These are phyloP conservation scores for Campaea margaritaria DNA, from an alignment of 2,888 invertebrate species.

Conservation along the genomic window DNA sequence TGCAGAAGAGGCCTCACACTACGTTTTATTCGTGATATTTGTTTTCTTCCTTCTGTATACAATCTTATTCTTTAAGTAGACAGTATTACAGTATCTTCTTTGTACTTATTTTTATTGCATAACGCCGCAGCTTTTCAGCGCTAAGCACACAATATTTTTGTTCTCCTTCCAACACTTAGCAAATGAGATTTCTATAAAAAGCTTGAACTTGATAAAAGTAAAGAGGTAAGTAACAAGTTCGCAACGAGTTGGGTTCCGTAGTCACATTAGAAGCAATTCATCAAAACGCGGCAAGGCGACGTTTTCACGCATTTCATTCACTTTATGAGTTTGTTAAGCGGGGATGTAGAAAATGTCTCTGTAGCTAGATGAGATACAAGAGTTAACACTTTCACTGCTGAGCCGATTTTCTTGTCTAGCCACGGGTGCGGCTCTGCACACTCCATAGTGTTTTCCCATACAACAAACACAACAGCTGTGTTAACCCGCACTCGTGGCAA, in stretches of 20 bases:
- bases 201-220: constrained; percentile 32
- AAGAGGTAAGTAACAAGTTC: constrained; percentile 38
- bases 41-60: too few relatives aligned
- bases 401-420: too few relatives aligned
- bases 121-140: neutral
- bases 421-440: too few relatives aligned
- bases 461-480: too few relatives aligned
- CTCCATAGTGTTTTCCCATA: too few relatives aligned
- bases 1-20: too few relatives aligned
- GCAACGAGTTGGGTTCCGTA: constrained; percentile 46
- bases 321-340: constrained; percentile 41
- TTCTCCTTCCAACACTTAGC: constrained; percentile 20
- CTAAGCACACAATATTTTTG: constrained; percentile 2
- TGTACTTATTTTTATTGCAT: too few relatives aligned
- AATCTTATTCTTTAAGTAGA: too few relatives aligned
- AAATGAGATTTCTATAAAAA: constrained; percentile 28
- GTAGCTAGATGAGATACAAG: constrained; percentile 1
- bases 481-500: too few relatives aligned
- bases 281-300: constrained; percentile 63
- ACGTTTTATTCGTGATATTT: too few relatives aligned
- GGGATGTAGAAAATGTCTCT: neutral
- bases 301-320: constrained; percentile 68
- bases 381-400: too few relatives aligned
- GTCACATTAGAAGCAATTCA: constrained; percentile 72
- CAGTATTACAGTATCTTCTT: neutral